These are phyloP conservation scores for Ligdia adustata DNA, from an alignment of 2,888 invertebrate species.

Conservation along the genomic window DNA sequence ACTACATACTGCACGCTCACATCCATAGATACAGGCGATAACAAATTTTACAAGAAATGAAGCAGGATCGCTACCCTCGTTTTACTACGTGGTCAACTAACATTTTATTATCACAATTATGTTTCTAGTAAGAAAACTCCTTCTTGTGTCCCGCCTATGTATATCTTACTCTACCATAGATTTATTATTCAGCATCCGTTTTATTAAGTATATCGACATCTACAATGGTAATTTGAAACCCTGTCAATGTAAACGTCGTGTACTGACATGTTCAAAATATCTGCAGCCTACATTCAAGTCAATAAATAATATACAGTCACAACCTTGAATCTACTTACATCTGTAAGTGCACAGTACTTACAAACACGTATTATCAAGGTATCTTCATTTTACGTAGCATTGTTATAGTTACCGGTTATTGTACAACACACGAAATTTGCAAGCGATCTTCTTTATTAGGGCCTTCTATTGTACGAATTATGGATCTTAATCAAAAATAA, in stretches of 20 bases:
- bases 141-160: conserved; percentile 2
- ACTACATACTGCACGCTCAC: too few species aligned
- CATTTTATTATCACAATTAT: too few species aligned
- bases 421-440: conserved; percentile 19
- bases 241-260: conserved; percentile 29
- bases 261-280: conserved; percentile 19
- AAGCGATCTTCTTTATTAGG: conserved; percentile 10
- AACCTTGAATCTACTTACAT: too few species aligned
- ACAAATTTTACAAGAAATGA: too few species aligned
- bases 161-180: conserved; percentile 2
- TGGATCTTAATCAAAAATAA: too few species aligned
- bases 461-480: not conserved
- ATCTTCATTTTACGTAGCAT: conserved; percentile 38
- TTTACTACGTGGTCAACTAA: too few species aligned
- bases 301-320: conserved; percentile 31
- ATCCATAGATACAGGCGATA: too few species aligned
- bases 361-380: conserved; percentile 38
- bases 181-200: conserved; percentile 11
- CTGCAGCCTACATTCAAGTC: conserved; percentile 26
- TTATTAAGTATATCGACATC: conserved; percentile 8
- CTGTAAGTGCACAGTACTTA: conserved; percentile 38
- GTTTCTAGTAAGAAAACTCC: too few species aligned
- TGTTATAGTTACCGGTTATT: conserved; percentile 23
- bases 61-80: too few species aligned
- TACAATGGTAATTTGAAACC: conserved; percentile 25